These are phyloP conservation scores for Leucozona laternaria DNA, from an alignment of 2,888 invertebrate genomes.

Conservation along the genomic window DNA sequence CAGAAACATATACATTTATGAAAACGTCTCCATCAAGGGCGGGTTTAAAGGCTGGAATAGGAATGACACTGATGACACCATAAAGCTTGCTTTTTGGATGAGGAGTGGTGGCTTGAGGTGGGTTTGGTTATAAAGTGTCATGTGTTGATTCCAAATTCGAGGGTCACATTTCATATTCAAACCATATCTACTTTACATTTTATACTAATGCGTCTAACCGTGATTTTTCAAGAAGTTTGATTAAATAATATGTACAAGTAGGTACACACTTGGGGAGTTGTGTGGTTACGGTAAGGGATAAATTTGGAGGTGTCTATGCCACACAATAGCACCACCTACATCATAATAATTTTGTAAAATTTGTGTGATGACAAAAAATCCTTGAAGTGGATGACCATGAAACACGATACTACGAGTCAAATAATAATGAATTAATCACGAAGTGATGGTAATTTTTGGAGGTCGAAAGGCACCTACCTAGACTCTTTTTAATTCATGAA, in stretches of 20 bases:
- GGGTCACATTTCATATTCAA: constrained; percentile 69
- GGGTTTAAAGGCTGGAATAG: constrained; percentile 9
- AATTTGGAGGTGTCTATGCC: neutral
- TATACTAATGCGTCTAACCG: constrained; percentile 47
- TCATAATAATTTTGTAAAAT: neutral
- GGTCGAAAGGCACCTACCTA: neutral
- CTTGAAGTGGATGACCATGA: constrained; percentile 6
- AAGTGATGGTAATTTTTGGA: neutral
- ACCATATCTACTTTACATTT: constrained; percentile 51
- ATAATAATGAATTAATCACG: constrained; percentile 25
- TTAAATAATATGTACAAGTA: constrained; percentile 52
- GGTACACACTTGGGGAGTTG: neutral
- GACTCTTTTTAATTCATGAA: constrained; percentile 5
- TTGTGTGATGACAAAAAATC: neutral
- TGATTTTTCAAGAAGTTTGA: constrained; percentile 65
- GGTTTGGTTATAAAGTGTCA: neutral
- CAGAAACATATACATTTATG: constrained; percentile 43
- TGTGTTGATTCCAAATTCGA: constrained; percentile 63
- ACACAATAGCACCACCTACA: neutral
- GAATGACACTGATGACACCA: constrained; percentile 45
- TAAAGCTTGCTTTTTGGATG: neutral
- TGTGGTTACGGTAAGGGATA: neutral
- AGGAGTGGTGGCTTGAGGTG: neutral
- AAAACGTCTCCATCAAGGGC: constrained; percentile 14
- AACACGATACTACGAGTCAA: neutral